A percentile compares a stretch with the other conserved stretches of the same genome.
These are phyloP conservation scores for Meliscaeva auricollis DNA, from an alignment of 2,888 invertebrate species.

Conservation along the genomic window DNA sequence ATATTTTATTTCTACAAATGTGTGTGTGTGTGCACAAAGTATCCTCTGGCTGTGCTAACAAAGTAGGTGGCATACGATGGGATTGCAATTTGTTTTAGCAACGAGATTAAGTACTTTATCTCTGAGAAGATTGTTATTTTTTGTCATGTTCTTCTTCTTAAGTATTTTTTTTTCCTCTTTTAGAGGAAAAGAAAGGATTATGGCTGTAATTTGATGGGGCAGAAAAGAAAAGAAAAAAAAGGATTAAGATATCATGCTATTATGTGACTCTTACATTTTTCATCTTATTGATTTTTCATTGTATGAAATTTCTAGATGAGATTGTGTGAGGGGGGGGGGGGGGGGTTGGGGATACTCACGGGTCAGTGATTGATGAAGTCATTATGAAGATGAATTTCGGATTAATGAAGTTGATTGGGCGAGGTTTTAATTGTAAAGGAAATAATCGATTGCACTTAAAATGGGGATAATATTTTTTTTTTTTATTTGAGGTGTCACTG, in stretches of 20 bases:
- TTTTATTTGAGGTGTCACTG: not conserved
- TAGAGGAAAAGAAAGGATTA: constrained; percentile 56
- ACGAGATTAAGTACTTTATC: constrained; percentile 71
- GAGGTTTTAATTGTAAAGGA: not conserved
- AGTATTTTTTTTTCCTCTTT: not conserved
- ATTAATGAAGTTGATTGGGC: constrained; percentile 31
- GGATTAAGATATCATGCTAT: constrained; percentile 47
- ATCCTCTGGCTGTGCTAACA: constrained; percentile 23
- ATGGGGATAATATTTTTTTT: not conserved
- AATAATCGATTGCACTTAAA: constrained; percentile 16
- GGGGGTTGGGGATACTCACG: not conserved
- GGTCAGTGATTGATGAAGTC: constrained; percentile 46
- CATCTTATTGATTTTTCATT: constrained; percentile 55
- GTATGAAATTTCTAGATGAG: constrained; percentile 6
- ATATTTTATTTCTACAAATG: not conserved
- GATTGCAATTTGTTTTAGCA: constrained; percentile 75
- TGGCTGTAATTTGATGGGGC: constrained; percentile 64
- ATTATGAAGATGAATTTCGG: constrained; percentile 55
- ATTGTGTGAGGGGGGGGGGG: too few relatives aligned
- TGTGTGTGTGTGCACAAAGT: constrained; percentile 16
- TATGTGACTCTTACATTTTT: constrained; percentile 28
- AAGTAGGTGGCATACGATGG: constrained; percentile 33
- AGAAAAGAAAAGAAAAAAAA: constrained; percentile 21
- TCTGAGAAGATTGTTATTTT: constrained; percentile 54
- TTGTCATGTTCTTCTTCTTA: not conserved